Evolutionary conservation across 2,113 vertebrate genomes (phyloP).

Genomic region (Gasterosteus aculeatus): DNA sequence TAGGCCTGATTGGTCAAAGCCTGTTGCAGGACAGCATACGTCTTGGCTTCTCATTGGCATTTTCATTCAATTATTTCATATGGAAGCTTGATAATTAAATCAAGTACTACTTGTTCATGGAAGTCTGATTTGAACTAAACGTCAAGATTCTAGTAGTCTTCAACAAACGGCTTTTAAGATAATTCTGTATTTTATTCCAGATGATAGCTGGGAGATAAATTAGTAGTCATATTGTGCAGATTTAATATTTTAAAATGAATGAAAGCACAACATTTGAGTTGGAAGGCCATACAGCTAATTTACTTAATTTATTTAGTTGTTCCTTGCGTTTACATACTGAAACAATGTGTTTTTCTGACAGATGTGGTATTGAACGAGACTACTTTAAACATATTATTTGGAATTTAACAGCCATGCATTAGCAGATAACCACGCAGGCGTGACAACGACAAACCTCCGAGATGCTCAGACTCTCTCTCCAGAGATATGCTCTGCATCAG

Average conservation of each 20-base stretch:
- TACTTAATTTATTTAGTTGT: not conserved
- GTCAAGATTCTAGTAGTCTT: slow-evolving; percentile 43
- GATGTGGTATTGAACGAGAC: not conserved
- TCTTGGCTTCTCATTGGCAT: slow-evolving; percentile 56
- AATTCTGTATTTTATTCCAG: slow-evolving; percentile 31
- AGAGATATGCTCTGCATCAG: slow-evolving; percentile 17
- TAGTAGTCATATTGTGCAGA: slow-evolving; percentile 23
- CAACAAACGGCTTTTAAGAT: slow-evolving; percentile 23
- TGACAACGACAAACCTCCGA: slow-evolving; percentile 3
- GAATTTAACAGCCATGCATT: not conserved
- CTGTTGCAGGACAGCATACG: slow-evolving; percentile 13
- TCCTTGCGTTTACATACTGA: slow-evolving; percentile 12
- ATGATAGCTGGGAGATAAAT: slow-evolving; percentile 30
- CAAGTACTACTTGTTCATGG: slow-evolving; percentile 43
- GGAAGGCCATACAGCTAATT: slow-evolving; percentile 15
- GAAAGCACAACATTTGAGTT: slow-evolving; percentile 27
- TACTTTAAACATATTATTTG: not conserved
- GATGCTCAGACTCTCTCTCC: slow-evolving; percentile 2
- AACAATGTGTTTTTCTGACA: slow-evolving; percentile 14
- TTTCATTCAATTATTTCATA: slow-evolving; percentile 66
- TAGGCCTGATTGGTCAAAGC: slow-evolving; percentile 65
- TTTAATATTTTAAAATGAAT: slow-evolving; percentile 28
- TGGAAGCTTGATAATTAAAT: slow-evolving; percentile 59
- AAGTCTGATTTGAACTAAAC: slow-evolving; percentile 51
- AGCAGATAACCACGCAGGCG: not conserved